Conservation (phyloP, 2,888 invertebrate genomes). For the Pristionchus japonicus region DNA sequence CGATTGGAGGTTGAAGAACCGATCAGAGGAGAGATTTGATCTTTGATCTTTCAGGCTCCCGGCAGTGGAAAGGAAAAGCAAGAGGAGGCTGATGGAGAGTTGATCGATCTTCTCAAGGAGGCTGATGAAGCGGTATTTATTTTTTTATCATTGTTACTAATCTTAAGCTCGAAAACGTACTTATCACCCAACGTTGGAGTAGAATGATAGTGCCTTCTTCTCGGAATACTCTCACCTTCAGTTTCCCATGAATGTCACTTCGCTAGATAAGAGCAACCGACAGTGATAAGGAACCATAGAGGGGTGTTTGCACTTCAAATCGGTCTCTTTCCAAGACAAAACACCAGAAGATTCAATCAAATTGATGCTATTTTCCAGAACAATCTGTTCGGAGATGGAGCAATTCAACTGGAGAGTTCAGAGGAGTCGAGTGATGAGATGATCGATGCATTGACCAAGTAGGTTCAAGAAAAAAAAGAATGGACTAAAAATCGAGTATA, state of each 20-base stretch:
- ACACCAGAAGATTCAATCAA: not conserved
- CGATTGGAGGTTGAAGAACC: not conserved
- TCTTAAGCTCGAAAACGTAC: not conserved
- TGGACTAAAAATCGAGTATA: too few relatives aligned
- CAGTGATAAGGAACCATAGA: not conserved
- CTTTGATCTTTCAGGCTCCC: slow-evolving; percentile 11
- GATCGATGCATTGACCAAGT: slow-evolving; percentile 7
- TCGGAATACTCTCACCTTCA: not conserved
- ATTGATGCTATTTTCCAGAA: not conserved
- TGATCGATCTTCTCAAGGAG: not conserved
- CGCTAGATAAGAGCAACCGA: not conserved
- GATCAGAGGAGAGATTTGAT: not conserved
- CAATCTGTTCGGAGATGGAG: slow-evolving; percentile 9
- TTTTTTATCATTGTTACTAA: not conserved
- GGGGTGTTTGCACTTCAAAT: not conserved
- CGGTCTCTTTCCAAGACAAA: not conserved
- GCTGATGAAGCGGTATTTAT: slow-evolving; percentile 35
- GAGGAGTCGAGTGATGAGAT: slow-evolving; percentile 26
- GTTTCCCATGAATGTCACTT: not conserved
- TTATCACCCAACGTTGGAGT: not conserved
- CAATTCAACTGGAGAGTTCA: slow-evolving; percentile 2
- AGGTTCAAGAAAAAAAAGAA: not conserved
- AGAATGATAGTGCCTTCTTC: not conserved
- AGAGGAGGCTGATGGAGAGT: not conserved
- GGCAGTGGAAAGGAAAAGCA: slow-evolving; percentile 16